Percentiles rank a stretch among this genome's conserved stretches.
Conservation (phyloP, 2,888 invertebrate species). For the Apocheima hispidaria region DNA sequence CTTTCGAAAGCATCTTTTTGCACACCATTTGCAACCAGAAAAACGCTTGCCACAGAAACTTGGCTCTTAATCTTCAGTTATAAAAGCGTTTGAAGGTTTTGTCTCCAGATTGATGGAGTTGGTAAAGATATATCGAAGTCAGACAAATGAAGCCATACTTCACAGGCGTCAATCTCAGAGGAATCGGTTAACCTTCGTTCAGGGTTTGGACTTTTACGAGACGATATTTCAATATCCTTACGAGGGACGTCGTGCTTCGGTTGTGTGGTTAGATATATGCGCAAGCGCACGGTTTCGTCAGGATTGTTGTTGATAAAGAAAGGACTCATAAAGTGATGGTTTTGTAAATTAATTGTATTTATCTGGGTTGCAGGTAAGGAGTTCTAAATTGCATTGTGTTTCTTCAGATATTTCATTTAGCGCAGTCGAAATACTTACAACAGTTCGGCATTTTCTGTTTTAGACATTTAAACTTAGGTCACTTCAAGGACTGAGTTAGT, state of each 20-base stretch:
- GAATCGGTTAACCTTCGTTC: conserved; percentile 75
- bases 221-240: conserved; percentile 85
- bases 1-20: conserved; percentile 58
- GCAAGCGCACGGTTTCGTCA: conserved; percentile 19
- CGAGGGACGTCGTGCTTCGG: conserved; percentile 58
- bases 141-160: conserved; percentile 84
- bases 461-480: too few relatives aligned
- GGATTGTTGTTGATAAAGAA: conserved; percentile 4
- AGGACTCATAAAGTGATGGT: neutral
- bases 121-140: conserved; percentile 77
- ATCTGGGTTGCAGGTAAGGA: neutral
- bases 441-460: too few relatives aligned
- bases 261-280: conserved; percentile 39
- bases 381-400: neutral
- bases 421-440: neutral
- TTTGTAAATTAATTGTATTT: neutral
- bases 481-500: too few relatives aligned
- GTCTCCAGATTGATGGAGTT: conserved; percentile 43
- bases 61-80: conserved; percentile 38
- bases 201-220: conserved; percentile 76
- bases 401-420: neutral
- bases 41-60: conserved; percentile 31
- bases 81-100: conserved; percentile 30
- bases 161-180: conserved; percentile 71
- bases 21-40: conserved; percentile 34